Evolutionary conservation across 1,140 invertebrate species (phyloP), one percentile per base, ranked within the genome.

Genomic region (Drosophila kurseongensis): DNA sequence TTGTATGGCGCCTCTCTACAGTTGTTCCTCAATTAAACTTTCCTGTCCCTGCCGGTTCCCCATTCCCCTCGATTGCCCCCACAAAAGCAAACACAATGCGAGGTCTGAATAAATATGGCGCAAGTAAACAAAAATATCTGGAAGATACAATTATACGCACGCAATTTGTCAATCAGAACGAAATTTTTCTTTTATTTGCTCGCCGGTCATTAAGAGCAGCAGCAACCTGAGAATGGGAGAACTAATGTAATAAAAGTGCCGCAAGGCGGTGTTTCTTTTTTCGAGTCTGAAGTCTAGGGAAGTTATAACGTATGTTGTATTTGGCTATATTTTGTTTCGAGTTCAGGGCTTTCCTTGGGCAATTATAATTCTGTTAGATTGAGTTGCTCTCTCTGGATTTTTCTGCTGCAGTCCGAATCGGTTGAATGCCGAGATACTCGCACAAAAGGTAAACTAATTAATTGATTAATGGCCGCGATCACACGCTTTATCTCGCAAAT

Each of bases 71-170:
- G 10, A 47, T 54, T 48, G 45, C 61, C 69, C 55, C 36, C 40
- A 61, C 36, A 59, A 41, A 41, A 27, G 38, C 35, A 35, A 16
- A 66, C 60, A 68, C 71, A 88, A 50, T 55, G 47, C 62, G 48
- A 40, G 51, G 38, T 52, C 68, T 38, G 32, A 51, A 62, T 51
- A 76, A 74, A 78, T 67, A 78, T 82, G 79, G 83, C 83, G 76
- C 79, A 86, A 86, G 83, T 83, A 89, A 84, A 89, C 77, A 84
- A 77, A 76, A 76, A 79, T 73, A 90, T 90, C 85, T 85, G 86
- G 69, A 90, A 90, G 85, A 90, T 88, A 90, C 90, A 91, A 91
- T 91, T 91, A 91, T 90, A 88, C 90, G 90, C 90, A 91, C 90
- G 90, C 90, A 78, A 91, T 91, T 83, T 86, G 90, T 91, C 90